Percentiles rank a stretch among this genome's conserved stretches.
These are phyloP conservation scores for Diplodus puntazzo DNA, from an alignment of 2,797 vertebrate genomes.

Conservation along the genomic window DNA sequence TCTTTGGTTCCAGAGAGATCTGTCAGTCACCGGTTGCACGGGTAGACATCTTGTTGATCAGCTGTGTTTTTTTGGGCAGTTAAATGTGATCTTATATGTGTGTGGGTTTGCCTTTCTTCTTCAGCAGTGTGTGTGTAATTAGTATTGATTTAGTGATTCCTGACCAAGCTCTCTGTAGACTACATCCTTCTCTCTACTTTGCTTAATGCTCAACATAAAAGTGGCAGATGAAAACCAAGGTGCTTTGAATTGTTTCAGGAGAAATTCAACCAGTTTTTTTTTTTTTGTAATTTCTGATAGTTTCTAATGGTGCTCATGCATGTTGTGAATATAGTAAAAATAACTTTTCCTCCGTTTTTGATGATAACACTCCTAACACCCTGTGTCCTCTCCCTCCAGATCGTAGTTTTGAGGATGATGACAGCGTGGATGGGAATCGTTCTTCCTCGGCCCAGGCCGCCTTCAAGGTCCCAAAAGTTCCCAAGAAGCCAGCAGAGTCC, in stretches of 20 bases:
- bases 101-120: slow-evolving; percentile 41
- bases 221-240: slow-evolving; percentile 1
- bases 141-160: slow-evolving; percentile 72
- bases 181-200: slow-evolving; percentile 21
- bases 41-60: slow-evolving; percentile 41
- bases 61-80: slow-evolving; percentile 22
- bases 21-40: slow-evolving; percentile 46
- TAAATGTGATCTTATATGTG: slow-evolving; percentile 18
- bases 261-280: neutral
- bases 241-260: neutral
- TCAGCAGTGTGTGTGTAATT: slow-evolving; percentile 56
- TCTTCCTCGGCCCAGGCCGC: slow-evolving; percentile 92
- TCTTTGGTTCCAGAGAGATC: slow-evolving; percentile 31
- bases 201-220: slow-evolving; percentile 6
- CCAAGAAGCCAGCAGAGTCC: slow-evolving; percentile 93
- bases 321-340: neutral
- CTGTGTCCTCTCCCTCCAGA: slow-evolving; percentile 79
- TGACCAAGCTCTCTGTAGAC: slow-evolving; percentile 50
- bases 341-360: neutral
- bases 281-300: neutral
- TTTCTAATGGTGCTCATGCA: neutral
- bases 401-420: slow-evolving; percentile 98
- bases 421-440: slow-evolving; percentile 96
- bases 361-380: neutral
- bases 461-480: slow-evolving; percentile 95